These are phyloP conservation scores for Acleris sparsana DNA, from an alignment of 2,888 invertebrate species.

Conservation along the genomic window DNA sequence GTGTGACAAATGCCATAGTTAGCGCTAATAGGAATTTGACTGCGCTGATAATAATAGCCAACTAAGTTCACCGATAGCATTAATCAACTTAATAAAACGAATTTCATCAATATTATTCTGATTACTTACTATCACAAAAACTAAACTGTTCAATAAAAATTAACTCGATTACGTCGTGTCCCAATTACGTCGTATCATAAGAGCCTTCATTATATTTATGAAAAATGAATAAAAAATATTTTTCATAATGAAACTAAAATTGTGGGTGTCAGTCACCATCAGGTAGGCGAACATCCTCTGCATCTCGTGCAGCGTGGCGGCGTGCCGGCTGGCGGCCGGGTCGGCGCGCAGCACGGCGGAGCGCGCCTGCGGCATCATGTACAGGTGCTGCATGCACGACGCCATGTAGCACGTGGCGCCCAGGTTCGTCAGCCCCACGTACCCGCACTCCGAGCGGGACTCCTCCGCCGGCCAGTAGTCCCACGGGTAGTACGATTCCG, in stretches of 20 bases:
- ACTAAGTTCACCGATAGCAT: too few species aligned
- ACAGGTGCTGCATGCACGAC: constrained; percentile 97
- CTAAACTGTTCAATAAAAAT: too few species aligned
- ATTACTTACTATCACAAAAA: too few species aligned
- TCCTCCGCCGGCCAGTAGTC: constrained; percentile 99
- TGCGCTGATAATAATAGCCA: too few species aligned
- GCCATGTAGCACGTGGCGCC: constrained; percentile 99
- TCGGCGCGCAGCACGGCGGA: constrained; percentile 92
- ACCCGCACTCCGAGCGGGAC: constrained; percentile 96
- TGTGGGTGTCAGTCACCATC: constrained; percentile 76
- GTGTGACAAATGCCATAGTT: too few species aligned
- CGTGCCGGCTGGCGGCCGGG: constrained; percentile 90
- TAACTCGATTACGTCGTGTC: too few species aligned
- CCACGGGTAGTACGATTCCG: constrained; percentile 95
- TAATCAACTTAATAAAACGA: too few species aligned
- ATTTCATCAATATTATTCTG: too few species aligned
- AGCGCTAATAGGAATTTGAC: too few species aligned
- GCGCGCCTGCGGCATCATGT: constrained; percentile 98
- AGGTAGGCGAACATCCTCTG: constrained; percentile 98
- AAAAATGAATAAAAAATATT: not conserved
- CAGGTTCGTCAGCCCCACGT: constrained; percentile 96
- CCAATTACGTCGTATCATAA: too few species aligned
- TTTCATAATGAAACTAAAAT: too few species aligned
- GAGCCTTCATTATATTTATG: too few species aligned
- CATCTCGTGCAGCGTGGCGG: constrained; percentile 91